Evolutionary conservation across 2,888 invertebrate genomes (phyloP).

Genomic region (Automeris io): DNA sequence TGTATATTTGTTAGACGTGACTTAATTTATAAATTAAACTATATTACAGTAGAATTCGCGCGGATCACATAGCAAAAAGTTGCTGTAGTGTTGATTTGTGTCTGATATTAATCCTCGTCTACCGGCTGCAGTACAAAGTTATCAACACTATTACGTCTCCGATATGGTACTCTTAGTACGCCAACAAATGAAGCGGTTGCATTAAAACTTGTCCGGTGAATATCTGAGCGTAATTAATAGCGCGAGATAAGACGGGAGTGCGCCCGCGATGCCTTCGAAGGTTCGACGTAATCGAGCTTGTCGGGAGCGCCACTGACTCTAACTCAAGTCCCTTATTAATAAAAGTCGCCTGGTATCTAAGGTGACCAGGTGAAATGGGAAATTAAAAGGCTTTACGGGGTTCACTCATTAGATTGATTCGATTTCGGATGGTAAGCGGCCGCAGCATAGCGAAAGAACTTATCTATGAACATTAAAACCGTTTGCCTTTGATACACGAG

Average conservation of each 20-base stretch:
- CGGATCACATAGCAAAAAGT: too few species aligned
- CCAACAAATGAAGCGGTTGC: constrained; percentile 75
- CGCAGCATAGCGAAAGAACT: constrained; percentile 62
- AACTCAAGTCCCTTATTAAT: constrained; percentile 61
- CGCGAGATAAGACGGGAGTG: constrained; percentile 63
- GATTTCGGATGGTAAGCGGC: constrained; percentile 49
- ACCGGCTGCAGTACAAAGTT: constrained; percentile 52
- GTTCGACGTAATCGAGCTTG: constrained; percentile 55
- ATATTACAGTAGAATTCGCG: too few species aligned
- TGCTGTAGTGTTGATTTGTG: too few species aligned
- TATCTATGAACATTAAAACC: constrained; percentile 66
- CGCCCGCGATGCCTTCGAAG: constrained; percentile 50
- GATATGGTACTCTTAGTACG: constrained; percentile 65
- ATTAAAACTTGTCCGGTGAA: constrained; percentile 72
- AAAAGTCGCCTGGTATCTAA: constrained; percentile 66
- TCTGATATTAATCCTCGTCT: constrained; percentile 53
- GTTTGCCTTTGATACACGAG: constrained; percentile 47
- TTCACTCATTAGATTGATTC: constrained; percentile 71
- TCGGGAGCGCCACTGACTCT: constrained; percentile 57
- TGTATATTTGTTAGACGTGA: too few species aligned
- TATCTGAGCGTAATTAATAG: constrained; percentile 74
- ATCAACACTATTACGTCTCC: constrained; percentile 56
- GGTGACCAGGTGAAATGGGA: constrained; percentile 68
- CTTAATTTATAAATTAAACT: too few species aligned
- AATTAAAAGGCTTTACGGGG: constrained; percentile 75